phyloP scores from a whole-genome alignment of 2,797 vertebrate species.

The Alca torda region DNA sequence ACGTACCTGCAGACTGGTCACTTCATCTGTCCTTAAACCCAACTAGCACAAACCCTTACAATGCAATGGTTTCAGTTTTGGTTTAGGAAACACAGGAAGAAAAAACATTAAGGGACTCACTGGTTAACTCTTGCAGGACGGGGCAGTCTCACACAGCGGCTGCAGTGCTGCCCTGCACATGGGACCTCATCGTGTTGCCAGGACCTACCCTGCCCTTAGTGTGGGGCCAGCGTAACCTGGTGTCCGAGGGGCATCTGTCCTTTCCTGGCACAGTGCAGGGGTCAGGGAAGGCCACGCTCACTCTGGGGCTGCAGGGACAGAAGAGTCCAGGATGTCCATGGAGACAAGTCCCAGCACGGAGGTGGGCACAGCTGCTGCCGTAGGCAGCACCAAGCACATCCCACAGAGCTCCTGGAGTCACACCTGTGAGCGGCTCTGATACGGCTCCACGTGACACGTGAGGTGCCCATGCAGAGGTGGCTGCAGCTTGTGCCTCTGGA shows the following conservation, averaged over 20 bases:
- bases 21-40: neutral
- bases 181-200: neutral
- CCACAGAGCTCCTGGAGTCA: neutral
- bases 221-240: too few relatives aligned
- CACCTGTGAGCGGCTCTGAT: neutral
- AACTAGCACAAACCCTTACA: neutral
- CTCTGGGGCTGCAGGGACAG: neutral
- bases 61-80: neutral
- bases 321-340: neutral
- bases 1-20: neutral
- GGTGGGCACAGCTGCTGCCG: neutral
- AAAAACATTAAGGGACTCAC: neutral
- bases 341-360: neutral
- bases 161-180: neutral
- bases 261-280: neutral
- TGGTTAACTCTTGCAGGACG: fast-evolving
- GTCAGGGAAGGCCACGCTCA: neutral
- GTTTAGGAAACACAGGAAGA: neutral
- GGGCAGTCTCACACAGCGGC: too few relatives aligned
- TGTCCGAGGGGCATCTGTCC: neutral
- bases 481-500: neutral
- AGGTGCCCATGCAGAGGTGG: neutral
- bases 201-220: neutral
- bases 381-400: neutral
- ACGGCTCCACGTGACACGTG: fast-evolving